Evolutionary conservation across 2,797 vertebrate species (phyloP), one percentile per base, ranked within the genome.

Genomic region (Argyrosomus regius): DNA sequence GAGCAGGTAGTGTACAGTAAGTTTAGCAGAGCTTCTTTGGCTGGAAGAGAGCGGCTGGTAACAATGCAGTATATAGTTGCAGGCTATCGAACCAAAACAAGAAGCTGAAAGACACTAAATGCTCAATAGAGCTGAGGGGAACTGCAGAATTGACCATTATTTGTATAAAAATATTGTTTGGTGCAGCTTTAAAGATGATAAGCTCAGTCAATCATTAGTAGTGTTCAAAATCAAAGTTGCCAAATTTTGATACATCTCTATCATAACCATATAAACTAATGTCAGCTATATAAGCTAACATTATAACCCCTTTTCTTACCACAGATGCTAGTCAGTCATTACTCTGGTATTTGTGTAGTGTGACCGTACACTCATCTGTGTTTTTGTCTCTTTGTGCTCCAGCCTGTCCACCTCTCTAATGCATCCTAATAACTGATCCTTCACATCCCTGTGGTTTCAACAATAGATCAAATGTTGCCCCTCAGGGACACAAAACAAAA

Each of bases 381-480:
- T 26, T 54, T 24, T 41, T 35, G 46, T 71, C 52, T 64, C 17
- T 58, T 39, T 60, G 9, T 39, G 43, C 17, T 50, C 9, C 8
- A 54, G 18, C 16, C 14, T 49, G 48, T 48, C 26, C 26, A 17
- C 6, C 41, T 46, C 22, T 67, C 43, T 22, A 6, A 31, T 20
- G 17, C 1, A 10, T 41, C 43, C 48, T 12, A 54, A 43, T 41
- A 66, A 59, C 45, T 11, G 26, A 71, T 62, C 49, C 11, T 41
- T 59, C 20, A 35, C 17, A 59, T 57, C 14, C 11, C 39, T 58
- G 49, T 41, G 43, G 63, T 77, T 66, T 79, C 22, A 64, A 60
- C 52, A 61, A 53, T 10, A 58, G 14, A 48, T 52, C 3, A 57
- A 65, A 69, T 6, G 17, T 61, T 54, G 48, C 10, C 35, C 31